A percentile compares a stretch with the other conserved stretches of the same genome.
These are phyloP conservation scores for Papilio aristodemus DNA, from an alignment of 1,140 invertebrate species.

Conservation along the genomic window DNA sequence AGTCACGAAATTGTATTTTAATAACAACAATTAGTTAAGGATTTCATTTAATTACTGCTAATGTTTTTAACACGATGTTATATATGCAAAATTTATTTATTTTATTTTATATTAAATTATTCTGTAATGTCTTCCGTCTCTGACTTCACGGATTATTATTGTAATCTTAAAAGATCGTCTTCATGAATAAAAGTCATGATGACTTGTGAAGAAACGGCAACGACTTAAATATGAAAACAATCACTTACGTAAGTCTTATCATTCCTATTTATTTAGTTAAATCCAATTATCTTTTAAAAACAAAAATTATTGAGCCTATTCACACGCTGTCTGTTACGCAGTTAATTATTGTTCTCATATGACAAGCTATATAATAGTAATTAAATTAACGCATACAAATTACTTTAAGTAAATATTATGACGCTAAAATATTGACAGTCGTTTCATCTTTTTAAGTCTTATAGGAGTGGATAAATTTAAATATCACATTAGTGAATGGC, in stretches of 20 bases:
- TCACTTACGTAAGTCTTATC: neutral
- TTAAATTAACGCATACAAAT: too few species aligned
- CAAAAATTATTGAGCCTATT: too few species aligned
- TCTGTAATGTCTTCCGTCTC: slow-evolving; percentile 15
- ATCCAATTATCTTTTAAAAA: too few species aligned
- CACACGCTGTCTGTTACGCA: too few species aligned
- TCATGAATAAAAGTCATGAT: slow-evolving; percentile 2
- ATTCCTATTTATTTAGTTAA: too few species aligned
- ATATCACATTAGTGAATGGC: too few species aligned
- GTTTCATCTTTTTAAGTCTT: too few species aligned
- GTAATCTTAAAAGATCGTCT: neutral
- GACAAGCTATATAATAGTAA: too few species aligned
- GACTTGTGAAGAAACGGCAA: neutral
- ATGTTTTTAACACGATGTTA: slow-evolving; percentile 16
- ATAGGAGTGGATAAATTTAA: too few species aligned
- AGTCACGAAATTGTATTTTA: slow-evolving; percentile 21
- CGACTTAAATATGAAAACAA: neutral
- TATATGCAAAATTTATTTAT: slow-evolving; percentile 21
- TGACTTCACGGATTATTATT: slow-evolving; percentile 5
- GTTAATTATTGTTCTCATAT: too few species aligned
- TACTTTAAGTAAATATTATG: too few species aligned
- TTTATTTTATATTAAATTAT: neutral
- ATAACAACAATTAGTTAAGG: slow-evolving; percentile 13
- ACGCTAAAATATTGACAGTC: too few species aligned
- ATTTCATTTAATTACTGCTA: slow-evolving; percentile 7